A percentile compares a stretch with the other conserved stretches of the same genome.
Evolutionary conservation across 1,140 invertebrate genomes (phyloP).

Genomic region (Lepidurus couesii): DNA sequence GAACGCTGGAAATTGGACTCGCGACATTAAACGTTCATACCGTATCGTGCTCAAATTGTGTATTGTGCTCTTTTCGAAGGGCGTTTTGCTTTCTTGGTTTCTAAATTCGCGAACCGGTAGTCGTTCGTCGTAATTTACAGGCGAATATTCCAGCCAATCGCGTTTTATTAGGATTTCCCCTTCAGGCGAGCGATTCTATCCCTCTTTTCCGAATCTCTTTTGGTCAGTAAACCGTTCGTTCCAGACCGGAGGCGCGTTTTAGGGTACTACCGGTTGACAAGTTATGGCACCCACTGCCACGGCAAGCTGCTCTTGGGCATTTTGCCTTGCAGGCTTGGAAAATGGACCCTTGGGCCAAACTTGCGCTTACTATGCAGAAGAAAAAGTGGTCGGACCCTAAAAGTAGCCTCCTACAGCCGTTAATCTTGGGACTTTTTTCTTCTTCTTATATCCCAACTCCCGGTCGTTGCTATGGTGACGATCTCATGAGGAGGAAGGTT

Average conservation of each 20-base stretch:
- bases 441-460: neutral
- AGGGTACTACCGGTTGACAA: constrained; percentile 12
- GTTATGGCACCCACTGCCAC: constrained; percentile 16
- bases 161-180: constrained; percentile 11
- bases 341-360: neutral
- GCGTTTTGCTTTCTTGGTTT: too few relatives aligned
- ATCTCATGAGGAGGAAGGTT: neutral
- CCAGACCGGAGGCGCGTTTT: constrained; percentile 1
- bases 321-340: neutral
- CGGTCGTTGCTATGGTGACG: constrained; percentile 10
- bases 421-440: neutral
- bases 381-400: constrained; percentile 14
- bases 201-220: neutral
- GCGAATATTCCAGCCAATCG: neutral
- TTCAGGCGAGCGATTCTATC: neutral
- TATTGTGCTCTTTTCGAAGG: too few relatives aligned
- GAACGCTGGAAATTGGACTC: too few relatives aligned
- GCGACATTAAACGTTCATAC: too few relatives aligned
- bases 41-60: too few relatives aligned
- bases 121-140: neutral
- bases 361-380: neutral
- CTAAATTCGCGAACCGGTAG: neutral
- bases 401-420: constrained; percentile 17
- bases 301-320: constrained; percentile 1
- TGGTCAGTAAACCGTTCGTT: constrained; percentile 1